Evolutionary conservation across 2,797 vertebrate species (phyloP), one percentile per base, ranked within the genome.

Genomic region (Coregonus ussuriensis): DNA sequence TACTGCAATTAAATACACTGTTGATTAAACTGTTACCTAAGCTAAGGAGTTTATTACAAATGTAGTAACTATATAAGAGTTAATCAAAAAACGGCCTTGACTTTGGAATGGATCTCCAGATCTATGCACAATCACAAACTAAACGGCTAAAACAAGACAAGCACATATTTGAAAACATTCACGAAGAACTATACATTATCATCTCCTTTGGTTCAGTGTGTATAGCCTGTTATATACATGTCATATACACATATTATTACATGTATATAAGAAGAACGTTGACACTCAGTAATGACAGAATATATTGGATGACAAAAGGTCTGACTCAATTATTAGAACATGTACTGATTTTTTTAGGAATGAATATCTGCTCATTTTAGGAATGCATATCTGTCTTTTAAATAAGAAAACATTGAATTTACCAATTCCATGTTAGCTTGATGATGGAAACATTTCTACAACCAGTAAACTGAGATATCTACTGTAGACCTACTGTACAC

Each of bases 241-340:
- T 79, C 83, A 85, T 85, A 76, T 14, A 21, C 52, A 1, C 11
- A 84, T 76, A 18, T 71, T 41, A 85, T 86, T 80, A 91, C 91
- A 92, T 93, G 91, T 88, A 93, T 93, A 92, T 89, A 77, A 63
- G 69, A 79, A 83, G 14, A 83, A 90, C 81, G 87, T 76, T 71
- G 75, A 87, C 59, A 80, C 68, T 93, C 91, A 92, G 92, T 93
- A 93, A 94, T 93, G 92, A 94, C 91, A 93, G 81, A 90, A 92
- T 91, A 91, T 89, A 74, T 83, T 79, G 76, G 63, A 25, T n/a
- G 35, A 79, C 21, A 69, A 51, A 69, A 51, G 70, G 75, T 73
- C 53, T 72, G 21, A 18, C 14, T 56, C 15, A 35, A n/a, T 69
- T 31, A 29, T 72, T 41, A 65, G 25, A 56, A 70, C 54, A 76